Percentiles rank a stretch among this genome's conserved stretches.
Conservation (phyloP, 2,888 invertebrate species). For the Leptinotarsa tumamoca region DNA sequence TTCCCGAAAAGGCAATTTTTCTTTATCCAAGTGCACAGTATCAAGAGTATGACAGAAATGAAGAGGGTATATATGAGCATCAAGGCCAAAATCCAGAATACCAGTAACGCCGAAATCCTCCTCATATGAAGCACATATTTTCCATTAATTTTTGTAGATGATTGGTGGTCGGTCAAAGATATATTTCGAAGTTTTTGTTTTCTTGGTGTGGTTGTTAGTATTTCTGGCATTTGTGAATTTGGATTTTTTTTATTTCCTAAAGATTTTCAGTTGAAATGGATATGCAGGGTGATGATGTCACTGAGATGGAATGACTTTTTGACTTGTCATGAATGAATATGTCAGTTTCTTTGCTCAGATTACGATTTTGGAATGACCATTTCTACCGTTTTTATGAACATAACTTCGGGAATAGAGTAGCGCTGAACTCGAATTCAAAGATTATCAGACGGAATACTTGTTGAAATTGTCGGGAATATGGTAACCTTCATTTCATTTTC, state of each 20-base stretch:
- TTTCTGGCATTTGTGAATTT: neutral
- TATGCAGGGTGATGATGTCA: neutral
- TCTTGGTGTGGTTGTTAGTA: neutral
- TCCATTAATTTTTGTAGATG: neutral
- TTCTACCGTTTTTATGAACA: too few species aligned
- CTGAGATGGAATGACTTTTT: neutral
- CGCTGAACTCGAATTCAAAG: too few species aligned
- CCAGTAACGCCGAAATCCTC: neutral
- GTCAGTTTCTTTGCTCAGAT: neutral
- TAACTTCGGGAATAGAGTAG: too few species aligned
- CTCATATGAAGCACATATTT: neutral
- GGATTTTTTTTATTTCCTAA: too few species aligned
- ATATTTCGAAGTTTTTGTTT: neutral
- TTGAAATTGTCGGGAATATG: too few species aligned
- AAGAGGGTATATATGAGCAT: neutral
- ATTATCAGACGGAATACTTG: too few species aligned
- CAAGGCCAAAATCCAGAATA: conserved; percentile 1
- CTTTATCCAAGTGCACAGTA: neutral
- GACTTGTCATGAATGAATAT: neutral
- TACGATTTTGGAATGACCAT: too few species aligned
- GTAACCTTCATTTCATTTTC: too few species aligned
- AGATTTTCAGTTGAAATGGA: neutral
- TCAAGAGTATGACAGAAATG: neutral
- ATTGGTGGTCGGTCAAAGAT: neutral
- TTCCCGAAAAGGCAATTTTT: neutral